Base-by-base conservation (phyloP, 2,113 vertebrate species). In the Oreochromis aureus region DNA sequence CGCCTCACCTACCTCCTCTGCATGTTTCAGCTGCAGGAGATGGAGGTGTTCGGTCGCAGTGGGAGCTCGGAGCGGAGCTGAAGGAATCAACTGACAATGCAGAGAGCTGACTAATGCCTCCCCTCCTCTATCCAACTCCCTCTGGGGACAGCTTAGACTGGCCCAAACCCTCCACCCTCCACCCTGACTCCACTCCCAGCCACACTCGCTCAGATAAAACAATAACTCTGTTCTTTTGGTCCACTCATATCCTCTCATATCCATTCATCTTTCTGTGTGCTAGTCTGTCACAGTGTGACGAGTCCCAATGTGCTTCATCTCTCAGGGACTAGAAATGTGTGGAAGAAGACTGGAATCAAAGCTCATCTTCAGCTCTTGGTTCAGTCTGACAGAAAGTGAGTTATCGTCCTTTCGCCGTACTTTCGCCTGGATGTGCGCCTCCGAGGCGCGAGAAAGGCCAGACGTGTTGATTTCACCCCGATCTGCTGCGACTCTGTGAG, bases 41-140 rank as follows among this genome's bases (percentile, higher is more conserved):
- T n/a, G 10, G 63, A 89, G 83, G 9, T 30, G 11, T 85, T 87
- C 24, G 27, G 81, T 88, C 79, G 30, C 82, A 80, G 4, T 53
- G 71, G 84, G 81, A 58, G 82, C 73, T 85, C 55, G 10, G 86
- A 84, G 59, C 80, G 55, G 87, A 88, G 89, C 88, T 87, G 81
- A 90, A 86, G 66, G 32, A 63, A 83, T 83, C 86, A 80, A 82
- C 89, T 19, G 3, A 58, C 80, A 9, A 30, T 53, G 87, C 55
- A 71, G 73, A 54, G 87, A 91, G 53, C 58, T 51, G 87, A 86
- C 88, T 91, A 69, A 91, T 79, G 80, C 86, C 89, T 44, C 76
- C 32, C 84, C 61, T 69, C 69, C 8, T 79, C 22, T 32, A 22
- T 6, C 4, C 2, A 22, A 16, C 55, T 55, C 73, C 66, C 88